These are phyloP conservation scores for Drosophila birchii DNA, from an alignment of 2,888 invertebrate genomes.

Conservation along the genomic window DNA sequence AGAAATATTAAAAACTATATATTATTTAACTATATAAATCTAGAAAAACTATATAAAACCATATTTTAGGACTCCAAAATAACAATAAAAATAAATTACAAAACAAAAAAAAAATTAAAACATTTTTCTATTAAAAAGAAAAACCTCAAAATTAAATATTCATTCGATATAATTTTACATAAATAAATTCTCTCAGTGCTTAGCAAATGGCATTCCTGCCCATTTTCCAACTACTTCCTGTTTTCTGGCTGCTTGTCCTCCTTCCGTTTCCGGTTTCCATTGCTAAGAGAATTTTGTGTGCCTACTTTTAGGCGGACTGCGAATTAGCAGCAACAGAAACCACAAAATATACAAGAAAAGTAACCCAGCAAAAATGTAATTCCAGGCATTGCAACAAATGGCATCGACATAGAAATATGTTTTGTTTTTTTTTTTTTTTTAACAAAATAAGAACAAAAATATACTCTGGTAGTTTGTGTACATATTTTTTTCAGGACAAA, in stretches of 20 bases:
- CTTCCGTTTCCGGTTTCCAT: slow-evolving; percentile 17
- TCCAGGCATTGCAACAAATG: slow-evolving; percentile 4
- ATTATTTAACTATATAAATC: too few species aligned
- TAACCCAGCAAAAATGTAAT: background rate
- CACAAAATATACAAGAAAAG: background rate
- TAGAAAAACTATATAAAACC: too few species aligned
- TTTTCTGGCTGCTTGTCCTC: background rate
- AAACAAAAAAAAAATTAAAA: too few species aligned
- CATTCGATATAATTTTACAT: too few species aligned
- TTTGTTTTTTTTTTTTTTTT: too few species aligned
- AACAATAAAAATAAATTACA: too few species aligned
- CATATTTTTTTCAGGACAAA: slow-evolving; percentile 11
- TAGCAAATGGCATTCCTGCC: background rate
- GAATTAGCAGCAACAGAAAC: slow-evolving; percentile 2
- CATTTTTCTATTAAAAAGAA: background rate
- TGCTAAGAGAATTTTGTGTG: slow-evolving; percentile 7
- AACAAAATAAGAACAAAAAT: background rate
- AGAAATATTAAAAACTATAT: too few species aligned
- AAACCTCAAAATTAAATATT: too few species aligned
- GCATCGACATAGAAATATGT: slow-evolving; percentile 10
- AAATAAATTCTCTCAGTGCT: background rate
- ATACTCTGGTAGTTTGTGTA: background rate
- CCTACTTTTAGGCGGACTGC: slow-evolving; percentile 1
- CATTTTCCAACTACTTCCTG: slow-evolving; percentile 6
- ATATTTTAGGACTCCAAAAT: too few species aligned